phyloP scores from a whole-genome alignment of 2,113 vertebrate species.

The Bostrychus sinensis region DNA sequence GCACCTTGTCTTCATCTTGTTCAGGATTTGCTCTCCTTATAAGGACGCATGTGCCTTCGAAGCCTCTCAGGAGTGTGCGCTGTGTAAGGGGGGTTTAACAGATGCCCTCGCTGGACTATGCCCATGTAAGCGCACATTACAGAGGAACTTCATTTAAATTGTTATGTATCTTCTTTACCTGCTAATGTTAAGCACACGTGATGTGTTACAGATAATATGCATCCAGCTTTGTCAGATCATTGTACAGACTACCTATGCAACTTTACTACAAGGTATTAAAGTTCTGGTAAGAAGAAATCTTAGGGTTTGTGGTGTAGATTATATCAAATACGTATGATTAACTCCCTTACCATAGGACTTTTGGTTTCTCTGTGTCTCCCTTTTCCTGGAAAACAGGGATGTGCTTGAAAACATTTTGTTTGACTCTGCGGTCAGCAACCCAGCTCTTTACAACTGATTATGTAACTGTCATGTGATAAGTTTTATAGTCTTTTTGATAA shows the following conservation, averaged over 20 bases:
- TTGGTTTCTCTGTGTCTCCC: too few relatives aligned
- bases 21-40: constrained; percentile 71
- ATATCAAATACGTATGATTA: not conserved
- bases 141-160: constrained; percentile 10
- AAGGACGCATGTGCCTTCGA: constrained; percentile 64
- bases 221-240: too few relatives aligned
- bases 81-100: constrained; percentile 51
- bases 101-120: constrained; percentile 63
- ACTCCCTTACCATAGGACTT: not conserved
- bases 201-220: too few relatives aligned
- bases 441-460: constrained; percentile 25
- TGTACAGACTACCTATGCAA: too few relatives aligned
- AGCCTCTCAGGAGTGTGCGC: constrained; percentile 46
- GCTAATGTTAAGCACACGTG: too few relatives aligned
- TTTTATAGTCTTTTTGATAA: constrained; percentile 4
- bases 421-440: constrained; percentile 2
- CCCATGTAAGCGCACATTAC: constrained; percentile 75
- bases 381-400: constrained; percentile 5
- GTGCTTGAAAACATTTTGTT: constrained; percentile 24
- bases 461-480: constrained; percentile 16
- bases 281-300: not conserved
- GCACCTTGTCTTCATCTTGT: constrained; percentile 57
- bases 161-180: not conserved
- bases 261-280: not conserved
- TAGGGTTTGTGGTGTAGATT: too few relatives aligned